Percentiles rank a stretch among this genome's conserved stretches.
Evolutionary conservation across 1,140 invertebrate genomes (phyloP).

Genomic region (Microplitis demolitor): DNA sequence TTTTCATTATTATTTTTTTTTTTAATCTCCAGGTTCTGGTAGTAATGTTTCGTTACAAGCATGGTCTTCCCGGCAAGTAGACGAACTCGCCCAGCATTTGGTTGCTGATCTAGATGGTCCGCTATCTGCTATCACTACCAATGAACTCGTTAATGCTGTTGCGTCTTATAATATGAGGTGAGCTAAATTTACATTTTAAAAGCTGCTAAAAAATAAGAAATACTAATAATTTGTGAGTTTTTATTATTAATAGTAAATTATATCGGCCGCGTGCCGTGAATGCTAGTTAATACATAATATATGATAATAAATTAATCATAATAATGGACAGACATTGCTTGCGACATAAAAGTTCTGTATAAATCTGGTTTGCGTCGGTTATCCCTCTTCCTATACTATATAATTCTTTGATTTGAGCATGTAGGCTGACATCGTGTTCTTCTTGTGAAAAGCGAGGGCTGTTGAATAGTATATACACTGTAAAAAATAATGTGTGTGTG

Average conservation of each 20-base stretch:
- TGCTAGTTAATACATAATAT: not conserved
- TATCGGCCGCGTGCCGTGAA: not conserved
- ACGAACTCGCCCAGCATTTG: slow-evolving; percentile 72
- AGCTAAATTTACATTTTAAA: no score
- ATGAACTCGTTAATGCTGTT: slow-evolving; percentile 69
- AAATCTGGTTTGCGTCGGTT: slow-evolving; percentile 19
- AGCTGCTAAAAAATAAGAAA: no score
- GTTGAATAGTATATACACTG: not conserved
- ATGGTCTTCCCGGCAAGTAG: slow-evolving; percentile 58
- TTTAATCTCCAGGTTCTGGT: slow-evolving; percentile 44
- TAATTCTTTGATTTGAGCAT: not conserved
- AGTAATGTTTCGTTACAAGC: slow-evolving; percentile 54
- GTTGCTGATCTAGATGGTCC: slow-evolving; percentile 81
- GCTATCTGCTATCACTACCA: slow-evolving; percentile 73
- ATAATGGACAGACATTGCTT: not conserved
- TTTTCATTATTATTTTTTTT: not conserved
- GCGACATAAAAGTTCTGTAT: not conserved
- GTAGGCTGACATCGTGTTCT: not conserved
- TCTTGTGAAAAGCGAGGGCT: not conserved
- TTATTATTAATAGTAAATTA: not conserved
- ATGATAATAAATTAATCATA: slow-evolving; percentile 2
- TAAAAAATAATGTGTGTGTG: no score
- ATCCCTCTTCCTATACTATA: not conserved
- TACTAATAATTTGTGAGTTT: no score
- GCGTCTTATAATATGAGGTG: slow-evolving; percentile 78